phyloP scores from a whole-genome alignment of 2,888 invertebrate genomes.

The Ferrisia virgata region DNA sequence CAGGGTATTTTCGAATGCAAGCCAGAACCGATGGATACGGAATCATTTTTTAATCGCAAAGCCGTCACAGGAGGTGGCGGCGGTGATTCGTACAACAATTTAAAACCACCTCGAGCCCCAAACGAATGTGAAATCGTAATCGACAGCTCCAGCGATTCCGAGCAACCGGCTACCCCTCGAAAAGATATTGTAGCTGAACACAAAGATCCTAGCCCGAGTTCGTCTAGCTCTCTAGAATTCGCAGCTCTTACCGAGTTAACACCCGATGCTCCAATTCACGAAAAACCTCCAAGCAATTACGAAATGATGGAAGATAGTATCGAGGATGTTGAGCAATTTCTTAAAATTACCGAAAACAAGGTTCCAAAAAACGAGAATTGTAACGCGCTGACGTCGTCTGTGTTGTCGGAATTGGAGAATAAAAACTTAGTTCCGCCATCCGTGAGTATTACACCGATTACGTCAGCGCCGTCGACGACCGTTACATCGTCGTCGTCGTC shows the following conservation, averaged over 20 bases:
- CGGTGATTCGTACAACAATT: neutral
- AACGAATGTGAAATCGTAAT: constrained; percentile 33
- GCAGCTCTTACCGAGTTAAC: constrained; percentile 9
- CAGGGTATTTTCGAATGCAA: neutral
- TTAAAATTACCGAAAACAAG: constrained; percentile 53
- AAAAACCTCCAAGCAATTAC: neutral
- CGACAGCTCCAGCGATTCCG: constrained; percentile 40
- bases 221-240: constrained; percentile 22
- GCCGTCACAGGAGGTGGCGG: neutral
- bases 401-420: constrained; percentile 52
- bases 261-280: neutral
- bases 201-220: constrained; percentile 31
- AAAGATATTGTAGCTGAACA: neutral
- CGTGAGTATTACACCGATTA: constrained; percentile 62
- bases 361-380: constrained; percentile 57
- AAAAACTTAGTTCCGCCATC: constrained; percentile 59
- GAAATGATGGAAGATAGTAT: constrained; percentile 55
- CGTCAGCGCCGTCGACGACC: constrained; percentile 51
- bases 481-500: constrained; percentile 47
- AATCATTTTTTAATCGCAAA: constrained; percentile 35
- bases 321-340: constrained; percentile 63
- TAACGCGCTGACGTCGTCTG: constrained; percentile 18
- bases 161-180: neutral
- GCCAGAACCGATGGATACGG: constrained; percentile 14
- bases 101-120: neutral